These are phyloP conservation scores for Eupithecia exiguata DNA, from an alignment of 2,888 invertebrate genomes.

Conservation along the genomic window DNA sequence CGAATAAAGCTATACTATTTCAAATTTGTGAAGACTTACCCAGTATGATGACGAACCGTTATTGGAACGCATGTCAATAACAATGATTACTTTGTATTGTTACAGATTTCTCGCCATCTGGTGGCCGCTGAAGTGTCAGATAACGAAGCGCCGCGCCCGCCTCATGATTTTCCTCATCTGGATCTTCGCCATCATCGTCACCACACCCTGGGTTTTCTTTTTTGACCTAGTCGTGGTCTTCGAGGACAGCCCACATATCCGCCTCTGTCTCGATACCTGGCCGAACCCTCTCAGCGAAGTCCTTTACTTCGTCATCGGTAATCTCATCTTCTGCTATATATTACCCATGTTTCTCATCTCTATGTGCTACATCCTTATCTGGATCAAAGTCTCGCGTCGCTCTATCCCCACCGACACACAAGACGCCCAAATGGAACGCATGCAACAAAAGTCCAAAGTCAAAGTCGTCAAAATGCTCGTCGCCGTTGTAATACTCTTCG, in stretches of 20 bases:
- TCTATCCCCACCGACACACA: constrained; percentile 95
- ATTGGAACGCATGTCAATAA: constrained; percentile 10
- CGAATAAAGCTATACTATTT: neutral
- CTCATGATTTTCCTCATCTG: constrained; percentile 95
- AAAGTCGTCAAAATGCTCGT: constrained; percentile 98
- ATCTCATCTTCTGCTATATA: constrained; percentile 94
- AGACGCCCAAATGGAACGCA: constrained; percentile 94
- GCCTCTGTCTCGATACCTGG: constrained; percentile 93
- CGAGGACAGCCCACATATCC: constrained; percentile 89
- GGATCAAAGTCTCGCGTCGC: constrained; percentile 94
- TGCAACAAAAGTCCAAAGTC: constrained; percentile 97
- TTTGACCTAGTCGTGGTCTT: constrained; percentile 91
- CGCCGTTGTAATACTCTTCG: constrained; percentile 96
- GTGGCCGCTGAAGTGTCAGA: constrained; percentile 96
- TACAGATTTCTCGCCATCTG: constrained; percentile 97
- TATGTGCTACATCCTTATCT: constrained; percentile 95
- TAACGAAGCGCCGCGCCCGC: constrained; percentile 93
- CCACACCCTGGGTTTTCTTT: constrained; percentile 95
- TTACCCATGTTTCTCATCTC: constrained; percentile 95
- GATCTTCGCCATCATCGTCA: constrained; percentile 92
- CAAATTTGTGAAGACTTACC: neutral
- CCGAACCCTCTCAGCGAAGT: constrained; percentile 92
- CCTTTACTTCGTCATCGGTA: constrained; percentile 94
- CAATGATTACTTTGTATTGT: constrained; percentile 66
- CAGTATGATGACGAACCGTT: too few relatives aligned